Evolutionary conservation across 2,888 invertebrate genomes (phyloP).

Genomic region (Hermodice carunculata): DNA sequence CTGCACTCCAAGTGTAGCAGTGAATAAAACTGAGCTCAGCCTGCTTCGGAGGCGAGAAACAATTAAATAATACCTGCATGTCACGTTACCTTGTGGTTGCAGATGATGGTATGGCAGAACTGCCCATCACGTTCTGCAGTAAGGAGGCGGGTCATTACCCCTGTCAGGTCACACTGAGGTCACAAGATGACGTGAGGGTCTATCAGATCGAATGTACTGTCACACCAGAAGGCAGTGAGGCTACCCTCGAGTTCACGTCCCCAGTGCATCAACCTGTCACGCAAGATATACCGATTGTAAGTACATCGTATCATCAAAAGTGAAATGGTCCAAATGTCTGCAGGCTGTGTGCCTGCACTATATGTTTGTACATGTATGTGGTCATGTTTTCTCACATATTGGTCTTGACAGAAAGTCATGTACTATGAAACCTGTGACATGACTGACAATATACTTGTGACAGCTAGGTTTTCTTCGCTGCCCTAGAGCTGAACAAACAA

Average conservation of each 20-base stretch:
- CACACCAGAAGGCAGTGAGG: constrained; percentile 60
- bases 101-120: constrained; percentile 47
- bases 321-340: too few relatives aligned
- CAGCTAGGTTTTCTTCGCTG: too few relatives aligned
- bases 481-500: too few relatives aligned
- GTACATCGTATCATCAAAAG: too few relatives aligned
- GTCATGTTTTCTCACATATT: background rate
- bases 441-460: too few relatives aligned
- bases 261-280: constrained; percentile 65
- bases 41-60: too few relatives aligned
- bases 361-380: background rate
- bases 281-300: constrained; percentile 68
- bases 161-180: constrained; percentile 54
- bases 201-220: constrained; percentile 67
- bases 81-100: too few relatives aligned
- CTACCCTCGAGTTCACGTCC: constrained; percentile 64
- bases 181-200: constrained; percentile 64
- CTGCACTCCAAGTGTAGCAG: too few relatives aligned
- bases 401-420: too few relatives aligned
- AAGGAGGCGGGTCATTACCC: constrained; percentile 65
- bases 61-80: too few relatives aligned
- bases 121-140: constrained; percentile 63
- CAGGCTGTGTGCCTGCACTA: background rate
- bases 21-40: too few relatives aligned
- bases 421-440: too few relatives aligned